Evolutionary conservation across 1,140 invertebrate genomes (phyloP).

Genomic region (Drosophila pectinifera): DNA sequence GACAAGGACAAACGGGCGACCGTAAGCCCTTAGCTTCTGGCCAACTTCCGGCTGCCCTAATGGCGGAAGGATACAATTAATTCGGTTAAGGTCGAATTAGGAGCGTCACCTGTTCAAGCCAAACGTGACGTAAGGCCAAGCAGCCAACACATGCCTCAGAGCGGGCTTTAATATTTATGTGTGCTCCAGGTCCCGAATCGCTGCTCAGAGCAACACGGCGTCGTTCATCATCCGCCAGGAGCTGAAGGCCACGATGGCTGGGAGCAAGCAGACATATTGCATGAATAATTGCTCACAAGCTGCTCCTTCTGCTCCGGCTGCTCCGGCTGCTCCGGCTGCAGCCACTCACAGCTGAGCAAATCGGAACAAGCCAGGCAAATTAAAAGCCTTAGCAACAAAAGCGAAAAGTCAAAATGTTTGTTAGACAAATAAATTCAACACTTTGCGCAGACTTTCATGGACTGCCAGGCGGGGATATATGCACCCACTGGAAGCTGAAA

Average conservation of each 20-base stretch:
- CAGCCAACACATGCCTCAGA: background rate
- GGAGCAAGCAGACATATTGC: slow-evolving; percentile 44
- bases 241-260: slow-evolving; percentile 11
- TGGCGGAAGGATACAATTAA: slow-evolving; percentile 63
- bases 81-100: slow-evolving; percentile 52
- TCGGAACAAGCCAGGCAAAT: slow-evolving; percentile 40
- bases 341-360: slow-evolving; percentile 12
- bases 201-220: slow-evolving; percentile 14
- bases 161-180: slow-evolving; percentile 2
- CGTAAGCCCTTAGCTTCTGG: slow-evolving; percentile 14
- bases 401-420: slow-evolving; percentile 47
- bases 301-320: slow-evolving; percentile 33
- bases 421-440: slow-evolving; percentile 58
- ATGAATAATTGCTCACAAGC: slow-evolving; percentile 53
- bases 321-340: slow-evolving; percentile 34
- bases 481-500: slow-evolving; percentile 5
- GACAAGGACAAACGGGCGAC: slow-evolving; percentile 4
- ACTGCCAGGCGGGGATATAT: slow-evolving; percentile 22
- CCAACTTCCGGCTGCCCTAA: slow-evolving; percentile 42
- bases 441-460: slow-evolving; percentile 57
- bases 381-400: slow-evolving; percentile 52
- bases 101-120: slow-evolving; percentile 36
- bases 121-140: slow-evolving; percentile 26
- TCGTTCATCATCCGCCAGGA: slow-evolving; percentile 19
- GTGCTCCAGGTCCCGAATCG: background rate